Base-by-base conservation (phyloP, 2,113 vertebrate species). In the Megaleporinus macrocephalus region DNA sequence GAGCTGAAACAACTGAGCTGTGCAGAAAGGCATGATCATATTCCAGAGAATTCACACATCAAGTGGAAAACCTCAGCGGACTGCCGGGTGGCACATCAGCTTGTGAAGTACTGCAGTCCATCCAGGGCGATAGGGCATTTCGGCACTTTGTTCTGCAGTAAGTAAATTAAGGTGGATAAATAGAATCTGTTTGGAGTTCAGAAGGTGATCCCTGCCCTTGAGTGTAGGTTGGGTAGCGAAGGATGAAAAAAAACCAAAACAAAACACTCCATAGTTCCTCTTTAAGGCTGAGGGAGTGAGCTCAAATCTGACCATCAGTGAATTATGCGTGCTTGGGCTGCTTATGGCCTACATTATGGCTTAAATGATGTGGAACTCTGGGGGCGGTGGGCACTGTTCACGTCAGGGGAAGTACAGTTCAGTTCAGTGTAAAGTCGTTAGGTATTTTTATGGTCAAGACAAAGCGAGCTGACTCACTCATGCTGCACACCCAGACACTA, bases 131-230 rank as follows among this genome's bases (percentile, higher is more conserved):
- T 83, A 41, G 81, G 57, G 24, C 55, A 33, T 65, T 81, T 57
- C 69, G 49, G 49, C 41, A 63, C 69, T 13, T 83, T 84, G 65
- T 78, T 84, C 79, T 59, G 68, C 36, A 53, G 36, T 78, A 80
- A 86, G 73, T 85, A 80, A 88, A 84, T 87, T 84, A 84, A 74
- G 53, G 57, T 49, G 57, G 73, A 81, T 80, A 80, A 86, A 89
- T 65, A 72, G 70, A 65, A 59, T 68, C 72, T 69, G 78, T 29
- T 72, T 29, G 24, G n/a, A 77, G 79, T 70, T 76, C 75, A 77
- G 55, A 20, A 69, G 76, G 49, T 73, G 59, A 79, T 66, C 29
- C 81, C 22, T 22, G 61, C 51, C 68, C 62, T 75, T 55, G 29
- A 36, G 65, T 72, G 26, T 36, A 6, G 70, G 26, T 3, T 55